phyloP scores from a whole-genome alignment of 1,140 invertebrate species.

The Trichonephila clavata region DNA sequence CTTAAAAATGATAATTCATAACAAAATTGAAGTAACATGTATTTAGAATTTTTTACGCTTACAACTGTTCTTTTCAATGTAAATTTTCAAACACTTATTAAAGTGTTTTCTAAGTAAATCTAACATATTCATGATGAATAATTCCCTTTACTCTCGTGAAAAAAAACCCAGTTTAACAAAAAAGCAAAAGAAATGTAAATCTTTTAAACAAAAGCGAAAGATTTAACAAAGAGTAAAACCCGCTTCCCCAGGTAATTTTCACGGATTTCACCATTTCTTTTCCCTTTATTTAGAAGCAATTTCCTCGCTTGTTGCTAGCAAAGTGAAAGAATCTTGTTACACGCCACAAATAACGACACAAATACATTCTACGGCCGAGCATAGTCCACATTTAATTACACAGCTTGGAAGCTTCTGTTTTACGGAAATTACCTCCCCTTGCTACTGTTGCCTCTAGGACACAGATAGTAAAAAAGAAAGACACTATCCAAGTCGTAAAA shows the following conservation, averaged over 20 bases:
- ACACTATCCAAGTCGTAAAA: background rate
- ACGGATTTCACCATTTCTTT: background rate
- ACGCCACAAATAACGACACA: slow-evolving; percentile 26
- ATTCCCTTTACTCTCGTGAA: too few relatives aligned
- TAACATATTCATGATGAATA: too few relatives aligned
- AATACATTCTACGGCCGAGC: background rate
- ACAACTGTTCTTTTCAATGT: too few relatives aligned
- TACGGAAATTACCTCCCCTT: slow-evolving; percentile 5
- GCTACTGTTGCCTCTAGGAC: background rate
- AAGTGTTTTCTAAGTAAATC: too few relatives aligned
- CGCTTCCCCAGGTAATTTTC: background rate
- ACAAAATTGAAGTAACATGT: too few relatives aligned
- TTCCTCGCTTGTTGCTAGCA: background rate
- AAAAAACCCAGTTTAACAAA: background rate
- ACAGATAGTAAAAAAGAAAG: background rate
- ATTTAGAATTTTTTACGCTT: too few relatives aligned
- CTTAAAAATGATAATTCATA: too few relatives aligned
- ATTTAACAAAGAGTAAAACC: background rate
- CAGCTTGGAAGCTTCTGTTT: slow-evolving; percentile 2
- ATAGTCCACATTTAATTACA: slow-evolving; percentile 12
- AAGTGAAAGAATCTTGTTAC: slow-evolving; percentile 18
- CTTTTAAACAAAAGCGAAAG: background rate
- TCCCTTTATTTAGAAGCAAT: slow-evolving; percentile 15
- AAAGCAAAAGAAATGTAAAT: background rate
- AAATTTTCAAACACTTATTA: too few relatives aligned